These are phyloP conservation scores for Tetraodon nigroviridis DNA, from an alignment of 2,113 vertebrate species.

Conservation along the genomic window DNA sequence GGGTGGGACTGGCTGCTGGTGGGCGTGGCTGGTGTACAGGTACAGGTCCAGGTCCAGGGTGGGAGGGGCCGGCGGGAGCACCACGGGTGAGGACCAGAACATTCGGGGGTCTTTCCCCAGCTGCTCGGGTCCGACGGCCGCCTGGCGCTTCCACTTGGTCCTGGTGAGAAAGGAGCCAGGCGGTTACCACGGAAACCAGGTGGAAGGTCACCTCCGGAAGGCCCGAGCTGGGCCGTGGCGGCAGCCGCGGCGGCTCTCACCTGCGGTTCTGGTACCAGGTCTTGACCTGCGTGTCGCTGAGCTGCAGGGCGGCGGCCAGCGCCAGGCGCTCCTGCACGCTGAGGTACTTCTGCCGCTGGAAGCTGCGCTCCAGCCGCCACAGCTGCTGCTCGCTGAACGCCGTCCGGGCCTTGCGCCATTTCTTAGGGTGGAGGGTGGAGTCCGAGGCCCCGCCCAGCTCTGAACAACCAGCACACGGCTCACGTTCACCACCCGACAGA, in stretches of 20 bases:
- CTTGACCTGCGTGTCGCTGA: slow-evolving; percentile 94
- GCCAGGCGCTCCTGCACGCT: slow-evolving; percentile 94
- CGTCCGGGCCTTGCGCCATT: slow-evolving; percentile 88
- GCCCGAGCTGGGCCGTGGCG: no score
- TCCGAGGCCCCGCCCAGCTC: background rate
- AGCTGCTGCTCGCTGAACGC: slow-evolving; percentile 95
- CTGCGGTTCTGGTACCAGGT: slow-evolving; percentile 88
- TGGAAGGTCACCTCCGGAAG: no score
- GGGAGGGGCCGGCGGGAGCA: slow-evolving; percentile 81
- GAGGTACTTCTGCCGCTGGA: slow-evolving; percentile 90
- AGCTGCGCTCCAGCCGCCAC: slow-evolving; percentile 86
- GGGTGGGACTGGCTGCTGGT: slow-evolving; percentile 68
- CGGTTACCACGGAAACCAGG: background rate
- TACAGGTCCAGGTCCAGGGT: slow-evolving; percentile 82
- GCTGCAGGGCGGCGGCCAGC: slow-evolving; percentile 86
- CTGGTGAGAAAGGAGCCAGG: slow-evolving; percentile 62
- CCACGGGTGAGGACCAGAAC: slow-evolving; percentile 81
- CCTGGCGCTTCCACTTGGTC: slow-evolving; percentile 95
- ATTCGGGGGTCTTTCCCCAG: slow-evolving; percentile 84
- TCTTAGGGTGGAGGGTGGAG: slow-evolving; percentile 72
- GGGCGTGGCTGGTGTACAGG: slow-evolving; percentile 74
- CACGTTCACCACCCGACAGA: no score
- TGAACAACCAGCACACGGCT: slow-evolving; percentile 6
- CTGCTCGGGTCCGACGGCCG: slow-evolving; percentile 83
- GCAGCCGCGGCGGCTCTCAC: no score